Evolutionary conservation across 2,888 invertebrate species (phyloP), one percentile per base, ranked within the genome.

Genomic region (Tachina lurida): DNA sequence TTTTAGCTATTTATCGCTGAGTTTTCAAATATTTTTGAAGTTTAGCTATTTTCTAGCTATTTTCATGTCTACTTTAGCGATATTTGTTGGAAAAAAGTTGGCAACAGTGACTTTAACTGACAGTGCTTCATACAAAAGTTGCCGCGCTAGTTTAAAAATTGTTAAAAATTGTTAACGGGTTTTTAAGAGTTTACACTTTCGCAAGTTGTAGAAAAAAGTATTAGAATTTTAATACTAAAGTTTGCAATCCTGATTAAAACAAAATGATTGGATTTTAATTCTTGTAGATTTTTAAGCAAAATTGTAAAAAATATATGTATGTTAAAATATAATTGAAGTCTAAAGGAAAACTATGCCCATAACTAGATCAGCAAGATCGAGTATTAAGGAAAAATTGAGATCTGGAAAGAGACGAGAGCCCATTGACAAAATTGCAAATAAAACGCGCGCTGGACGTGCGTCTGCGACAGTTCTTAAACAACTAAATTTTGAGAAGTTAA

Each of bases 281-380:
- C 13, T 7, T 31, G 31, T 31, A 31, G 31, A 31, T 31, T 31
- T 31, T 31, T 31, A 31, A 31, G 60, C 47, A n/a, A 22, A 62
- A 41, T 41, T 41, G 1, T 8, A 39, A 43, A 15, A 19, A 43
- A n/a, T 13, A 13, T 3, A 7, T 45, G 10, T 3, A 7, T 45
- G 15, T 45, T 10, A 43, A 31, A 43, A 43, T 54, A 22, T 9
- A 63, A 63, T 47, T 49, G 17, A 17, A 47, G 17, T 56, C 2
- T 12, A 54, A 47, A 39, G 19, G 39, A 22, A 15, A 65, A 74
- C 3, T 79, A 84, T 84, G 84, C 63, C 65, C 15, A 62, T 3
- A 54, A 52, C 79, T 17, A 70, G 79, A 68, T 58, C 84, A 19
- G 45, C 60, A 8, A 84, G 84, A 79, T 68, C 79, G n/a, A 22